phyloP scores from a whole-genome alignment of 1,140 invertebrate genomes.

The Ceratosolen solmsi region DNA sequence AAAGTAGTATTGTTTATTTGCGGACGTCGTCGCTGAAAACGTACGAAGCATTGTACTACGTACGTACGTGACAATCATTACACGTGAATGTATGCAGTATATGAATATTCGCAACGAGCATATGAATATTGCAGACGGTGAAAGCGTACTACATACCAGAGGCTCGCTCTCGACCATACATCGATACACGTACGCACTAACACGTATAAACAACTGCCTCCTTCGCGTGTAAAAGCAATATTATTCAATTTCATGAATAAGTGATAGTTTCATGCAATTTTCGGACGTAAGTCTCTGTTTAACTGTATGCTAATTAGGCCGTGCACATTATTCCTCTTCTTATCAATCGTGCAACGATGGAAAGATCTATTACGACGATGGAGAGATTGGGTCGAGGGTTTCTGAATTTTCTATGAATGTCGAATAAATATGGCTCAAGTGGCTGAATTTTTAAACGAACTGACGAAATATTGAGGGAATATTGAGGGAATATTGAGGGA shows the following conservation, averaged over 20 bases:
- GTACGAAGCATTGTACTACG: slow-evolving; percentile 37
- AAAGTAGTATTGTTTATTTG: slow-evolving; percentile 46
- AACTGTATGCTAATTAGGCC: too few relatives aligned
- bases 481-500: too few relatives aligned
- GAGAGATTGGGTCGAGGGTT: too few relatives aligned
- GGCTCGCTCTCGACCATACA: slow-evolving; percentile 45
- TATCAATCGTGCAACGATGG: too few relatives aligned
- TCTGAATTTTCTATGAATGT: too few relatives aligned
- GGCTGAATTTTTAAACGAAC: too few relatives aligned
- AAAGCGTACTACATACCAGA: slow-evolving; percentile 69
- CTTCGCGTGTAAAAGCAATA: neutral
- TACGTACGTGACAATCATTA: slow-evolving; percentile 46
- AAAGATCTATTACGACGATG: too few relatives aligned
- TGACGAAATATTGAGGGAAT: too few relatives aligned
- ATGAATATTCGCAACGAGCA: slow-evolving; percentile 36
- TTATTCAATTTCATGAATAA: slow-evolving; percentile 14
- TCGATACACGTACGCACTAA: slow-evolving; percentile 12
- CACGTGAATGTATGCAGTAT: slow-evolving; percentile 44
- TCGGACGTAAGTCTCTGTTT: too few relatives aligned
- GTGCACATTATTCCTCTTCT: too few relatives aligned
- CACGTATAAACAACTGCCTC: slow-evolving; percentile 30
- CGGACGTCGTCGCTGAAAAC: slow-evolving; percentile 13
- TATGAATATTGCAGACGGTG: slow-evolving; percentile 67
- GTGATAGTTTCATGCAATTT: neutral
- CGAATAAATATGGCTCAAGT: too few relatives aligned